Evolutionary conservation across 2,113 vertebrate species (phyloP), one percentile per base, ranked within the genome.

Genomic region (Macrotis lagotis): DNA sequence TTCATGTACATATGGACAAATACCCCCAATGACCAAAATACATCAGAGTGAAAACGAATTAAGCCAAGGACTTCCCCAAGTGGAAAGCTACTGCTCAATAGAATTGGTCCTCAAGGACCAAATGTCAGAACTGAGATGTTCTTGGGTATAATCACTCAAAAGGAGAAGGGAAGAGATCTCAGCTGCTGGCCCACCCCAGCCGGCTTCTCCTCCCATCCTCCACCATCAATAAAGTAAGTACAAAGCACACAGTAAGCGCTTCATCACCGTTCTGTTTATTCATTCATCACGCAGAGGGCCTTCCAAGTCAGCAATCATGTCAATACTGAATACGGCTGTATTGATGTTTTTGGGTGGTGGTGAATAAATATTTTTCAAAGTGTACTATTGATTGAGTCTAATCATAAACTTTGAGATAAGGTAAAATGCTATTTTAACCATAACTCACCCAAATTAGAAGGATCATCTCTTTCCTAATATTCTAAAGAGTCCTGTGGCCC

Each of bases 281-380:
- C 50, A 51, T 88, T 92, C 92, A 28, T 48, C 53, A 83, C 48
- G 16, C 49, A 94, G 48, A 66, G 94, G 93, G 51, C 92, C 25
- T 93, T 94, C 94, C 74, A 92, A 28, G 90, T 92, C 8, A 50
- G n/a, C 49, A 31, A 90, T 92, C 4, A 49, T 28, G 52, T 88
- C 91, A 12, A 25, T 90, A 8, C n/a, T 95, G 74, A 96, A 93
- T 47, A 96, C 1, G 92, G 51, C 51, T 31, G 55, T 25, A 59
- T 4, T 31, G 31, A 11, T n/a, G 59, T 19, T 37, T 74, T 74
- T 74, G 59, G 31, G 59, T 74, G 59, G 37, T 55, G 28, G 25
- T 28, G 37, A 14, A 74, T 37, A 74, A 74, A n/a, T 66, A 93
- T 95, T 94, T 95, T 94, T 92, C 66, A 96, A 94, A 92, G 51